Evolutionary conservation across 2,113 vertebrate species (phyloP), one percentile per base, ranked within the genome.

Genomic region (Caracal caracal): DNA sequence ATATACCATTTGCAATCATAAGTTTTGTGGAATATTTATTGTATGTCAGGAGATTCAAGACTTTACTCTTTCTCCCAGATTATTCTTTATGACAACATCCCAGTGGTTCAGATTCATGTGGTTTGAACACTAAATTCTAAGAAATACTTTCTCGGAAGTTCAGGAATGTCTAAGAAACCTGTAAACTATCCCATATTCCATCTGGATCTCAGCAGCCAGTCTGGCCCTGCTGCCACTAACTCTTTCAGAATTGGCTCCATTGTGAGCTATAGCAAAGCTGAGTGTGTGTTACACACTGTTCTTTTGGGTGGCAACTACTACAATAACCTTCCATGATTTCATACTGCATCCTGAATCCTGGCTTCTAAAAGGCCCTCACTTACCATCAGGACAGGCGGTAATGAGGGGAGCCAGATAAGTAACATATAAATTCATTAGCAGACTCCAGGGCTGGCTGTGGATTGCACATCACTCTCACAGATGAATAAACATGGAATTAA

Each of bases 401-500:
- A 10, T 28, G 10, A 63, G 3, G 49, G 28, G n/a, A 63, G 26
- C 17, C 26, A 40, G 12, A 22, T 17, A 40, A 37, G 88, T 9
- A 61, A 51, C 9, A 2, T 43, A 43, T 30, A 75, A 7, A 13
- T 61, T 71, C 13, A 47, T 2, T 0, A 8, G 49, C 3, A 1
- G 0, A 0, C 49, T 28, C 20, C 1, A 2, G 10, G 20, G 13
- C n/a, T 24, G 24, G 24, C 5, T 3, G 17, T 11, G 13, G 26
- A 26, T 63, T 65, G 2, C 5, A 8, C 1, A 0, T 59, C n/a
- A 35, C 7, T 30, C 24, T 35, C 24, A n/a, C 16, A 83, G 19
- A 56, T 43, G n/a, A 53, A 56, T 20, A 56, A 78, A 30, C 6
- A 2, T 3, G 1, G n/a, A 81, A 13, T n/a, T 66, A 53, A 51